These are phyloP conservation scores for Drosophila atroscutellata DNA, from an alignment of 2,888 invertebrate species.

Conservation along the genomic window DNA sequence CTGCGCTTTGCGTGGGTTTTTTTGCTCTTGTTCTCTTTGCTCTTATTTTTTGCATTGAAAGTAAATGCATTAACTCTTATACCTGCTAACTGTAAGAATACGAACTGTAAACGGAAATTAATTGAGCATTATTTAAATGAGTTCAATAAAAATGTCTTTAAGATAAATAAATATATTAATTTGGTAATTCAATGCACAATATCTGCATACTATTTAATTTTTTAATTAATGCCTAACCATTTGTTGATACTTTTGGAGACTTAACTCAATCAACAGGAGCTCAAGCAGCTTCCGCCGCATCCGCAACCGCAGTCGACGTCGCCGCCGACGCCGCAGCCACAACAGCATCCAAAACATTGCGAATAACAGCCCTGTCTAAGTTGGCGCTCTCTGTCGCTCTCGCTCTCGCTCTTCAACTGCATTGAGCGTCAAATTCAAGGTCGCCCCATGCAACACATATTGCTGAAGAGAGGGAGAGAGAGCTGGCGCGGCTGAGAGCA, in stretches of 20 bases:
- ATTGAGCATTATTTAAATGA: background rate
- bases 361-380: slow-evolving; percentile 55
- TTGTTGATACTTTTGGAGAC: slow-evolving; percentile 57
- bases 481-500: slow-evolving; percentile 16
- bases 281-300: slow-evolving; percentile 26
- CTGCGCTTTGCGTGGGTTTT: slow-evolving; percentile 9
- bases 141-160: background rate
- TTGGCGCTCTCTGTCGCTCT: slow-evolving; percentile 20
- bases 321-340: slow-evolving; percentile 10
- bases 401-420: slow-evolving; percentile 23
- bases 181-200: background rate
- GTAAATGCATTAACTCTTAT: slow-evolving; percentile 9
- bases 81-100: background rate
- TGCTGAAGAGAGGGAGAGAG: slow-evolving; percentile 48
- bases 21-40: background rate
- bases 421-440: slow-evolving; percentile 68
- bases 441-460: slow-evolving; percentile 50
- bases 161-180: background rate
- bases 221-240: slow-evolving; percentile 59
- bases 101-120: background rate
- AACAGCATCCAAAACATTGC: slow-evolving; percentile 59
- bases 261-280: slow-evolving; percentile 70
- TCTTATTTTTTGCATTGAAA: slow-evolving; percentile 6
- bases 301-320: slow-evolving; percentile 1
- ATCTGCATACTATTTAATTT: slow-evolving; percentile 26